Evolutionary conservation across 2,797 vertebrate species (phyloP).

Genomic region (Phyllotis vaccarum): DNA sequence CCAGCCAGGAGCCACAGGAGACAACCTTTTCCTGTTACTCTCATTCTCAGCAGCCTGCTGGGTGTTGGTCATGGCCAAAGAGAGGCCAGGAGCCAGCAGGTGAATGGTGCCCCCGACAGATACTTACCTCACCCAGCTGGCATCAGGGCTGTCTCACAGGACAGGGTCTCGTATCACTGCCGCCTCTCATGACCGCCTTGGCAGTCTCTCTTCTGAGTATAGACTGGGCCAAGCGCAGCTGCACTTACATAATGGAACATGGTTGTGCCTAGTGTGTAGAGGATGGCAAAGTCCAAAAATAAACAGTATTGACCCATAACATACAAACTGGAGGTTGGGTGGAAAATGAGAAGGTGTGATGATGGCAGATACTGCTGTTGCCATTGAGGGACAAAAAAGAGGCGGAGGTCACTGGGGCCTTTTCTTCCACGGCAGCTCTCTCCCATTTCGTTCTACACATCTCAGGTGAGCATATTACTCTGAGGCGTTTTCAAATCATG

Average conservation of each 20-base stretch:
- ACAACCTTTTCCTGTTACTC: slow-evolving; percentile 37
- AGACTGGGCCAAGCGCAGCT: slow-evolving; percentile 13
- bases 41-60: slow-evolving; percentile 1
- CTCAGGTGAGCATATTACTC: fast-evolving
- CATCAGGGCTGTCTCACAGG: slow-evolving; percentile 68
- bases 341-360: background rate
- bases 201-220: slow-evolving; percentile 1
- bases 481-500: background rate
- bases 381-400: background rate
- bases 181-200: slow-evolving; percentile 53
- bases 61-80: background rate
- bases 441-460: background rate
- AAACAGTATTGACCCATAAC: background rate
- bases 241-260: background rate
- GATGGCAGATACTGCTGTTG: background rate
- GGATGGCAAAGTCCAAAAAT: slow-evolving; percentile 40
- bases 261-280: background rate
- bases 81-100: slow-evolving; percentile 68
- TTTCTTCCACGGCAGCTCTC: background rate
- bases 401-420: background rate
- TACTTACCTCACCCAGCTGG: slow-evolving; percentile 69
- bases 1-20: slow-evolving; percentile 51
- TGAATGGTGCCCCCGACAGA: slow-evolving; percentile 27
- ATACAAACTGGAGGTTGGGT: background rate
- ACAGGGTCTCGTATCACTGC: slow-evolving; percentile 66